phyloP scores from a whole-genome alignment of 2,113 vertebrate genomes.

The Coreoperca whiteheadi region DNA sequence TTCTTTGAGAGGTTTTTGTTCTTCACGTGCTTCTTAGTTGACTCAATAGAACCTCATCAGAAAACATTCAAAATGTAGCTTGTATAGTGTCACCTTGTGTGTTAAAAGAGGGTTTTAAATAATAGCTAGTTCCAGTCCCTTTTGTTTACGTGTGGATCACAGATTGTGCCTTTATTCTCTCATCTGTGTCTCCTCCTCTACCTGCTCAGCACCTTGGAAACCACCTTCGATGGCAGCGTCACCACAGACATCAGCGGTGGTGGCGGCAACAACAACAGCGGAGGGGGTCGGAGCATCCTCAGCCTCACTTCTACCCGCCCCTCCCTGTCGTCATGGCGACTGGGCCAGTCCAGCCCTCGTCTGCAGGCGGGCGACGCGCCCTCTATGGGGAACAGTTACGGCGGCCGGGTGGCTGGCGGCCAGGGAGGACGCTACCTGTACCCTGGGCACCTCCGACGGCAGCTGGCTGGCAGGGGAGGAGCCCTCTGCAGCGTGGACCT shows the following conservation, averaged over 20 bases:
- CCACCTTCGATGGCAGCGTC: slow-evolving; percentile 92
- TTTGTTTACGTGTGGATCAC: neutral
- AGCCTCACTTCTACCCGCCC: slow-evolving; percentile 89
- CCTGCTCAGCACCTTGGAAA: slow-evolving; percentile 91
- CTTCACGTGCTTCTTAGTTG: no score
- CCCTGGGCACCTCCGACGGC: slow-evolving; percentile 88
- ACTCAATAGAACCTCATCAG: neutral
- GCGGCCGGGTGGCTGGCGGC: slow-evolving; percentile 81
- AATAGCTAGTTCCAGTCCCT: neutral
- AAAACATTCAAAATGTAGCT: neutral
- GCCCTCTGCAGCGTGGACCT: slow-evolving; percentile 87
- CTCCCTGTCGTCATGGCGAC: slow-evolving; percentile 91
- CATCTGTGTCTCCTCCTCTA: neutral
- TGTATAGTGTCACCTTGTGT: neutral
- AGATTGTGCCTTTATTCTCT: neutral
- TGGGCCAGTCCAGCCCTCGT: slow-evolving; percentile 95
- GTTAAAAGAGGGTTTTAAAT: neutral
- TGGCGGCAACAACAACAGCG: slow-evolving; percentile 35
- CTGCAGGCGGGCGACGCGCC: slow-evolving; percentile 97
- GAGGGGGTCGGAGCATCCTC: slow-evolving; percentile 89
- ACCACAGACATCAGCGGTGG: slow-evolving; percentile 90
- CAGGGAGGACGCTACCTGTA: slow-evolving; percentile 90
- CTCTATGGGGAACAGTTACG: slow-evolving; percentile 90
- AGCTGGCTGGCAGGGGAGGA: slow-evolving; percentile 88
- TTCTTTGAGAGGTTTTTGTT: no score